Percentiles rank a stretch among this genome's conserved stretches.
phyloP scores from a whole-genome alignment of 2,113 vertebrate species.

The Paracanthobrama guichenoti region DNA sequence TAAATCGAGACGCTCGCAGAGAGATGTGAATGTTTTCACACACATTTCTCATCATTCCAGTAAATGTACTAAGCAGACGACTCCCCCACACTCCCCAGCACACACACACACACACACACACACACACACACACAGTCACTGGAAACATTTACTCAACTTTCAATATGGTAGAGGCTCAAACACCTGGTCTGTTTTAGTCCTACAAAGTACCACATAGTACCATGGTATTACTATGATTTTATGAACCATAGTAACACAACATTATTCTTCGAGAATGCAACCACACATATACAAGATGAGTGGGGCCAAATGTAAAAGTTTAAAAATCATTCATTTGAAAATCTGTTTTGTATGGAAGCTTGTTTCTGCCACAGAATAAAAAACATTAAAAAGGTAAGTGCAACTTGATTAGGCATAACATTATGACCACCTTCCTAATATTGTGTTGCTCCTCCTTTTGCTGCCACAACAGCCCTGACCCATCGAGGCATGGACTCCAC shows the following conservation, averaged over 20 bases:
- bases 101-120: constrained; percentile 27
- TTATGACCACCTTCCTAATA: too few species aligned
- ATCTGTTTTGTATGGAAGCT: background rate
- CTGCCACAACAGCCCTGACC: too few species aligned
- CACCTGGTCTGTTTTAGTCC: background rate
- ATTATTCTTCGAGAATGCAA: background rate
- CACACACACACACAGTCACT: constrained; percentile 10
- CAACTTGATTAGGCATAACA: too few species aligned
- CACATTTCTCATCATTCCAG: constrained; percentile 63
- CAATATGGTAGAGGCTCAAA: background rate
- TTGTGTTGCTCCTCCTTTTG: too few species aligned
- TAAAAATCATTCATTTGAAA: background rate
- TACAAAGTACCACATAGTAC: background rate
- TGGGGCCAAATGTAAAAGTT: background rate
- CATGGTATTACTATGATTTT: background rate
- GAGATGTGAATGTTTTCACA: constrained; percentile 56
- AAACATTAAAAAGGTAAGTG: too few species aligned
- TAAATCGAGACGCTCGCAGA: constrained; percentile 21
- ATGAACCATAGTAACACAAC: background rate
- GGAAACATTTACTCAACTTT: background rate
- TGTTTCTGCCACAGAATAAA: too few species aligned
- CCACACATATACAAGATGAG: too few species aligned
- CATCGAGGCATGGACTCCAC: too few species aligned
- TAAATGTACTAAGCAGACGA: constrained; percentile 58
- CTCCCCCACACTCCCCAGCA: background rate